phyloP scores from a whole-genome alignment of 2,113 vertebrate genomes.

The Gobius niger region DNA sequence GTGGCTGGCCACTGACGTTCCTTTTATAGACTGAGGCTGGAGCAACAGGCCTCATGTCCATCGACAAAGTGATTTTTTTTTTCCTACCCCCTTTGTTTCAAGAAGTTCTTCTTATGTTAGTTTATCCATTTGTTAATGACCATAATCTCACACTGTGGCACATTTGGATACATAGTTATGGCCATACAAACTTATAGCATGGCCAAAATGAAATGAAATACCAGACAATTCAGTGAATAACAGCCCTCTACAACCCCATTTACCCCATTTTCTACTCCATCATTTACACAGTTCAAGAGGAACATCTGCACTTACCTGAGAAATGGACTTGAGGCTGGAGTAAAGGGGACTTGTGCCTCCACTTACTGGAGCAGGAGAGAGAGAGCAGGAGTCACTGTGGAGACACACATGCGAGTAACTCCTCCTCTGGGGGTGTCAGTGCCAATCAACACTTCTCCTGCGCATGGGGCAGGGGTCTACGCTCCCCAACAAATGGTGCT shows the following conservation, averaged over 20 bases:
- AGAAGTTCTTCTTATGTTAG: neutral
- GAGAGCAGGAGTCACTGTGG: conserved; percentile 59
- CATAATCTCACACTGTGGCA: neutral
- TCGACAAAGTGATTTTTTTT: neutral
- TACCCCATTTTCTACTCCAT: neutral
- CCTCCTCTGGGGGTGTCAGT: conserved; percentile 70
- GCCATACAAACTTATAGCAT: neutral
- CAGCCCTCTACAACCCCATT: neutral
- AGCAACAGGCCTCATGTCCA: conserved; percentile 57
- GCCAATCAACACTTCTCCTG: conserved; percentile 69
- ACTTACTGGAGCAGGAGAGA: conserved; percentile 74
- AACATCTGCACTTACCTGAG: conserved; percentile 58
- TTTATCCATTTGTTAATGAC: neutral
- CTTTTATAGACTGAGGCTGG: conserved; percentile 88
- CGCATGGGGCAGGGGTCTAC: conserved; percentile 32
- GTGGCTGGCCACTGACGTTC: conserved; percentile 72
- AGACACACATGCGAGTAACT: conserved; percentile 65
- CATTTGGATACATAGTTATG: neutral
- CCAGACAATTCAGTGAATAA: neutral
- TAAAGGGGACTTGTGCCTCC: conserved; percentile 71
- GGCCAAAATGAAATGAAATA: neutral
- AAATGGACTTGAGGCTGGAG: conserved; percentile 66
- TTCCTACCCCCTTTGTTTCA: neutral
- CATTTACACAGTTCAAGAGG: neutral
- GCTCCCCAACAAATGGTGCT: conserved; percentile 17